Base-by-base conservation (phyloP, 2,113 vertebrate species). In the Tor tambroides region DNA sequence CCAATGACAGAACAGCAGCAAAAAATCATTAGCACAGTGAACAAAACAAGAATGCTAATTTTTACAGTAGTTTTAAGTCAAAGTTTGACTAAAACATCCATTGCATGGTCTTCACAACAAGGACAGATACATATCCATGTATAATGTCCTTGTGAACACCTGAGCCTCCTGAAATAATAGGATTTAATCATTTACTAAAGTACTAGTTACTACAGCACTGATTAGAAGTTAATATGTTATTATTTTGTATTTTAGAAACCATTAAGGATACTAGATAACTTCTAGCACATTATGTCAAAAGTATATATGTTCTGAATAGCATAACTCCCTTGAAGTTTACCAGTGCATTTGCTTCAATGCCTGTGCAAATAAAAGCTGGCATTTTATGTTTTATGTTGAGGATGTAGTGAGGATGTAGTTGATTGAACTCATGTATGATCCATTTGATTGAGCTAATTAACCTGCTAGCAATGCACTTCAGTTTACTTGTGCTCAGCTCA, bases 1-100 rank as follows among this genome's bases (percentile, higher is more conserved):
- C 54, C 91, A 81, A 93, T 72, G 84, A 89, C 61, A 90, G 38
- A 30, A 19, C 63, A 61, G 14, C 12, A 41, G n/a, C 54, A 17
- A 75, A 65, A n/a, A 80, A 32, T n/a, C 2, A 77, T 69, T 14
- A 32, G 5, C 23, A 5, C 19, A 41, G 5, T 69, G n/a, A 76
- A 32, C 32, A 67, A 46, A 41, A 46, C 2, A 46, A 12, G 21
- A 28, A 63, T 0, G 14, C 15, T 17, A 5, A 26, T 67, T 30
- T 67, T 67, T 67, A 17, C 14, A 67, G 28, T 30, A 30, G 12
- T 6, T 65, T 65, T 28, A 28, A 65, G 5, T 28, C 26, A 6
- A 65, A 6, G 4, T 65, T 63, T 38, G 38, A 46, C 43, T 11
- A 49, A 49, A 49, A 49, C 46, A 49, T 14, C 9, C 10, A 46